Conservation (phyloP, 2,113 vertebrate genomes). For the Aphelocoma coerulescens region DNA sequence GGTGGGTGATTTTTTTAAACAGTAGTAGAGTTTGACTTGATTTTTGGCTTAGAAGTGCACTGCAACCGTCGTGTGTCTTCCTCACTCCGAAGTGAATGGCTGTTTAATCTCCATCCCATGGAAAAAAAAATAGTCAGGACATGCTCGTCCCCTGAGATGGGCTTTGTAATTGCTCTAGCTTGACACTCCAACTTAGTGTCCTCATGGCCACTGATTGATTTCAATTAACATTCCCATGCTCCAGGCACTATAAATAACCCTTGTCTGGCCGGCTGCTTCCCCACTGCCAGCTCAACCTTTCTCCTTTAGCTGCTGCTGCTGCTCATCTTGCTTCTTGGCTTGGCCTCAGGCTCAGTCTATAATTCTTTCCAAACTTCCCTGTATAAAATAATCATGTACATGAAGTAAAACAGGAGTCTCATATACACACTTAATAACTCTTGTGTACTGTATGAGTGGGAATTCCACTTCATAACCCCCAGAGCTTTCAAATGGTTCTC, state of each 20-base stretch:
- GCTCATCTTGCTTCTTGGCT: slow-evolving; percentile 73
- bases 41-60: background rate
- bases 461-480: slow-evolving; percentile 77
- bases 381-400: slow-evolving; percentile 82
- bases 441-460: slow-evolving; percentile 76
- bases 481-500: slow-evolving; percentile 76
- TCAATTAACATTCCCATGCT: slow-evolving; percentile 68
- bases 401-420: slow-evolving; percentile 81
- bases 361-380: slow-evolving; percentile 80
- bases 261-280: slow-evolving; percentile 39
- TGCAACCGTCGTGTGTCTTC: background rate
- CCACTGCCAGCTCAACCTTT: slow-evolving; percentile 34
- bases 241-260: slow-evolving; percentile 58
- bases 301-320: slow-evolving; percentile 59
- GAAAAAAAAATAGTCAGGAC: background rate
- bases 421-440: slow-evolving; percentile 81
- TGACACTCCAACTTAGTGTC: slow-evolving; percentile 5
- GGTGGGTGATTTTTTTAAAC: background rate
- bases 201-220: slow-evolving; percentile 40
- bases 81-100: background rate
- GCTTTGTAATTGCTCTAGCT: slow-evolving; percentile 5
- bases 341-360: slow-evolving; percentile 74
- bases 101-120: slow-evolving; percentile 9
- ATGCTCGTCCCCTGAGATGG: background rate
- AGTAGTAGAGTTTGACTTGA: background rate